Percentiles rank a stretch among this genome's conserved stretches.
These are phyloP conservation scores for Chrysolina americana DNA, from an alignment of 2,888 invertebrate genomes.

Conservation along the genomic window DNA sequence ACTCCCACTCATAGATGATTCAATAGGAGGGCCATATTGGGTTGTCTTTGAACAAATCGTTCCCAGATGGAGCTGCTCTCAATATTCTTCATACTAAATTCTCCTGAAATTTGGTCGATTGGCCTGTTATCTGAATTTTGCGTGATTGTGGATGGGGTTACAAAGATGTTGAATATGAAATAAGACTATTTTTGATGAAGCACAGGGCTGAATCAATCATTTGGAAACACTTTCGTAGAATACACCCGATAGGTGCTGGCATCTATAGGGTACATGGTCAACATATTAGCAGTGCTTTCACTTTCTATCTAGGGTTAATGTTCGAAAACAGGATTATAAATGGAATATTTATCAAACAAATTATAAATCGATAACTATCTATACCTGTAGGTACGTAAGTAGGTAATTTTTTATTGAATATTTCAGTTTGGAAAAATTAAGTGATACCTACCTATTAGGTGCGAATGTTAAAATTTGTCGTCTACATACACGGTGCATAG, in stretches of 20 bases:
- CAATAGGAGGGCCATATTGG: constrained; percentile 24
- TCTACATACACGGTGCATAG: too few species aligned
- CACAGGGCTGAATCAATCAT: neutral
- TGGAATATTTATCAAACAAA: neutral
- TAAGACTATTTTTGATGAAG: neutral
- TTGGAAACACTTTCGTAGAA: neutral
- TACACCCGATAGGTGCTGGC: constrained; percentile 3
- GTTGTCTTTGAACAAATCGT: neutral
- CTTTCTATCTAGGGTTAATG: constrained; percentile 18
- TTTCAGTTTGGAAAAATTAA: too few species aligned
- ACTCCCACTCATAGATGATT: constrained; percentile 3
- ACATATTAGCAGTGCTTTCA: neutral
- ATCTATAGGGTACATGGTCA: neutral
- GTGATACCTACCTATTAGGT: too few species aligned
- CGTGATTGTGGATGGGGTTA: neutral
- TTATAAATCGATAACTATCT: neutral
- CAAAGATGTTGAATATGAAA: neutral
- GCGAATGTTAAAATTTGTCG: too few species aligned
- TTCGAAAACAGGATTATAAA: neutral
- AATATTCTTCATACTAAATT: neutral
- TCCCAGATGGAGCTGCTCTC: neutral
- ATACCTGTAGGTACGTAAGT: too few species aligned
- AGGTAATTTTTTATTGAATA: too few species aligned
- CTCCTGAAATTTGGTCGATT: neutral
- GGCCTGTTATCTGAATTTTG: neutral